These are phyloP conservation scores for Plecturocebus donacophilus DNA, from an alignment of 2,113 vertebrate genomes.

Conservation along the genomic window DNA sequence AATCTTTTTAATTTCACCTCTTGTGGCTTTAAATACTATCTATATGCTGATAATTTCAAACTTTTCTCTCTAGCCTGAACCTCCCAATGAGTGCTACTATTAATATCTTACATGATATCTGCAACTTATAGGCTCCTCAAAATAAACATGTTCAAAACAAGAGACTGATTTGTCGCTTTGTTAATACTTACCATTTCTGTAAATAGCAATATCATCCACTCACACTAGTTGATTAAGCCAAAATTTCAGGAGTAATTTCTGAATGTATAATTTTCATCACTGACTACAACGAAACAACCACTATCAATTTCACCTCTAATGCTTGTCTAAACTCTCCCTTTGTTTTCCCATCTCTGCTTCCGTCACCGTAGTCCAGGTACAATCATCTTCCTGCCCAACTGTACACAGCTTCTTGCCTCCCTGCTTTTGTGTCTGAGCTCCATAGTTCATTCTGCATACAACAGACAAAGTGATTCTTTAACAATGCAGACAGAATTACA, in stretches of 20 bases:
- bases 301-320: not conserved
- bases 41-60: not conserved
- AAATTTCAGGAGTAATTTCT: not conserved
- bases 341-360: not conserved
- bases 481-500: not conserved
- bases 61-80: not conserved
- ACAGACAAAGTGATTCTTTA: not conserved
- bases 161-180: not conserved
- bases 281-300: not conserved
- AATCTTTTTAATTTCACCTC: not conserved
- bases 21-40: not conserved
- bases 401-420: not conserved
- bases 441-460: not conserved
- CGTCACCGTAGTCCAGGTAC: not conserved
- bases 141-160: not conserved
- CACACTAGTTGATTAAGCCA: not conserved
- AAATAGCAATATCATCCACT: not conserved
- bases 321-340: not conserved
- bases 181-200: not conserved
- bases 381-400: not conserved
- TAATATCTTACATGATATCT: not conserved
- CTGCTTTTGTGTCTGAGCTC: not conserved
- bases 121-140: not conserved
- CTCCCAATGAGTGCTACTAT: not conserved
- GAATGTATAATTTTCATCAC: not conserved